Conservation (phyloP, 2,113 vertebrate genomes). For the Climacteris rufus region DNA sequence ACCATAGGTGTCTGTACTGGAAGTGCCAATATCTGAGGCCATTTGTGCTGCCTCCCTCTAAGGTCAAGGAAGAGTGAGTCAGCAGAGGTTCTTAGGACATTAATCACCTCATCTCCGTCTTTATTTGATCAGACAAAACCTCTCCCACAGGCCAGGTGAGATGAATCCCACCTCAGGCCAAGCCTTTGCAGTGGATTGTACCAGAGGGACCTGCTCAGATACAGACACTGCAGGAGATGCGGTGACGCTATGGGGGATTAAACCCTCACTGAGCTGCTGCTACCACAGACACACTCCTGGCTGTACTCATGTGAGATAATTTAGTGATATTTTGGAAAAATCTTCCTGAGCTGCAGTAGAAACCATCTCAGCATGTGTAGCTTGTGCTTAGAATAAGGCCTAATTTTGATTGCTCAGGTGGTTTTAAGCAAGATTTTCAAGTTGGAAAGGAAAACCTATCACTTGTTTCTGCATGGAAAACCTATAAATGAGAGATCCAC, state of each 20-base stretch:
- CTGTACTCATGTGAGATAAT: neutral
- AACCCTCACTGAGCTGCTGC: neutral
- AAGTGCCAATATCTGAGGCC: neutral
- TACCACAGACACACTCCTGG: neutral
- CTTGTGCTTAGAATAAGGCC: neutral
- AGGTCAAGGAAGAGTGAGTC: neutral
- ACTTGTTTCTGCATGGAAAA: neutral
- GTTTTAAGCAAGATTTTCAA: neutral
- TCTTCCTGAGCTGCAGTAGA: neutral
- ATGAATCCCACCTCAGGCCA: neutral
- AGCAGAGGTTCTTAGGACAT: neutral
- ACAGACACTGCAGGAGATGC: neutral
- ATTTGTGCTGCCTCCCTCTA: neutral
- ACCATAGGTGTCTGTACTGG: neutral
- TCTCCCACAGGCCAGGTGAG: accelerated
- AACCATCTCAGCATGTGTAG: accelerated
- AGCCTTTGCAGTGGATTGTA: neutral
- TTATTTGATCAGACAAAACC: neutral
- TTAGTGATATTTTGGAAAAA: neutral
- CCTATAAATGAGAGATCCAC: neutral
- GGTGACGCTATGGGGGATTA: neutral
- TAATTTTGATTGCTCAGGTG: neutral
- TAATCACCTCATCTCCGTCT: neutral
- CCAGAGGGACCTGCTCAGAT: neutral
- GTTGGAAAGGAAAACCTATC: neutral